phyloP scores from a whole-genome alignment of 2,888 invertebrate genomes.

The Teleiodes luculella region DNA sequence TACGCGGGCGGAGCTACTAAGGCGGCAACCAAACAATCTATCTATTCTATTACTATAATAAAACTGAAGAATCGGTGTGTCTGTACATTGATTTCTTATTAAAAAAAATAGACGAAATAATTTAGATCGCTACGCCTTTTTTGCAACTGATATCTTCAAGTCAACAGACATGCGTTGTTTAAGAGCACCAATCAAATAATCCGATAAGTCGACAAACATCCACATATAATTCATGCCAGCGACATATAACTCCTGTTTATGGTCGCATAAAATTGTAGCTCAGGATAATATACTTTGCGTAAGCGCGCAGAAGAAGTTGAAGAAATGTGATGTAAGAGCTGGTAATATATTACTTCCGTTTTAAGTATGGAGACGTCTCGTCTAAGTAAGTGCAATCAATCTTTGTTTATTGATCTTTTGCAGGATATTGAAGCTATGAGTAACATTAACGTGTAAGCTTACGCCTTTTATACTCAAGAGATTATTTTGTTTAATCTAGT shows the following conservation, averaged over 20 bases:
- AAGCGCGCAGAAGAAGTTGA: constrained; percentile 16
- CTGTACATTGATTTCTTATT: no score
- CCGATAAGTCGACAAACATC: constrained; percentile 18
- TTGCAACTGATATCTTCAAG: background rate
- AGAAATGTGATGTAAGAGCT: constrained; percentile 11
- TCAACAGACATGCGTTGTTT: background rate
- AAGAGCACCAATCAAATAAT: constrained; percentile 20
- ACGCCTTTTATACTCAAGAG: no score
- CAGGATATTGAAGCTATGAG: no score
- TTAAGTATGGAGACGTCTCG: background rate
- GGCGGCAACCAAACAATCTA: no score
- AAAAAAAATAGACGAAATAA: no score
- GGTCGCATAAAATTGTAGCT: constrained; percentile 28
- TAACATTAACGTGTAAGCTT: no score
- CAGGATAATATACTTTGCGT: constrained; percentile 25
- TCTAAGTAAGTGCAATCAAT: background rate
- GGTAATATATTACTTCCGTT: background rate
- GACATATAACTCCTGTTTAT: constrained; percentile 30
- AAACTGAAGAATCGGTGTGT: no score
- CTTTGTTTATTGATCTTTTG: background rate
- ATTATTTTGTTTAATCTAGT: no score
- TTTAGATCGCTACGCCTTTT: background rate
- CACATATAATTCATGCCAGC: constrained; percentile 24
- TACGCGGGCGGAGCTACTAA: no score
- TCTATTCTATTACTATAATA: no score